phyloP scores from a whole-genome alignment of 2,797 vertebrate genomes.

The Aphelocoma californica region DNA sequence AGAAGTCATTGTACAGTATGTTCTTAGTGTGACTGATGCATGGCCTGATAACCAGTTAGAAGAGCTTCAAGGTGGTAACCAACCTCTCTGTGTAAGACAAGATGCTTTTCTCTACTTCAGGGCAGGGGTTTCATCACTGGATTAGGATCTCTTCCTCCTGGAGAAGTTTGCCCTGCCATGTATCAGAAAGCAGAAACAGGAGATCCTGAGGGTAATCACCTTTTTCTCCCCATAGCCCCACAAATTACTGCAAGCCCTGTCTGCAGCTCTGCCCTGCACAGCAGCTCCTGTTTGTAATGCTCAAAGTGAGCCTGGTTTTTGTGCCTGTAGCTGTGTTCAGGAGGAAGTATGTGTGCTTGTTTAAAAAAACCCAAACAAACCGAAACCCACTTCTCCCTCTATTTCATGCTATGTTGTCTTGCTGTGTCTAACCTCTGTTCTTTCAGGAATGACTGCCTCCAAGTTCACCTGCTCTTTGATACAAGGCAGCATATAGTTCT shows the following conservation, averaged over 20 bases:
- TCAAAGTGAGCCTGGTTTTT: background rate
- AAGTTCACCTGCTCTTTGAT: background rate
- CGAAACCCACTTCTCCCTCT: background rate
- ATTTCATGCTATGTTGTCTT: background rate
- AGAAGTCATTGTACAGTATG: background rate
- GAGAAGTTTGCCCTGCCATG: background rate
- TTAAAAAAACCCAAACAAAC: background rate
- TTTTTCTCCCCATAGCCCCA: background rate
- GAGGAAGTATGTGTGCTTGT: accelerated
- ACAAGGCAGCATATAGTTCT: background rate
- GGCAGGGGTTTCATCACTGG: background rate
- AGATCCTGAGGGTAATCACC: background rate
- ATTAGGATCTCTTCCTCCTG: background rate
- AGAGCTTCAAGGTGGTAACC: background rate
- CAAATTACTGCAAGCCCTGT: background rate
- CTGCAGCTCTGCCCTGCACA: background rate
- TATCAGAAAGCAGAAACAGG: background rate
- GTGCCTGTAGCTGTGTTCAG: background rate
- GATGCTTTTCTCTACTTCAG: background rate
- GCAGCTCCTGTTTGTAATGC: background rate
- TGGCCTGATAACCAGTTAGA: background rate
- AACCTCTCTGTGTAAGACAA: background rate
- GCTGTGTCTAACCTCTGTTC: background rate
- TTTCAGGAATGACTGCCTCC: background rate
- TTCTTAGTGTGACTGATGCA: background rate